phyloP scores from a whole-genome alignment of 2,888 invertebrate species.

The Ariolimax columbianus region DNA sequence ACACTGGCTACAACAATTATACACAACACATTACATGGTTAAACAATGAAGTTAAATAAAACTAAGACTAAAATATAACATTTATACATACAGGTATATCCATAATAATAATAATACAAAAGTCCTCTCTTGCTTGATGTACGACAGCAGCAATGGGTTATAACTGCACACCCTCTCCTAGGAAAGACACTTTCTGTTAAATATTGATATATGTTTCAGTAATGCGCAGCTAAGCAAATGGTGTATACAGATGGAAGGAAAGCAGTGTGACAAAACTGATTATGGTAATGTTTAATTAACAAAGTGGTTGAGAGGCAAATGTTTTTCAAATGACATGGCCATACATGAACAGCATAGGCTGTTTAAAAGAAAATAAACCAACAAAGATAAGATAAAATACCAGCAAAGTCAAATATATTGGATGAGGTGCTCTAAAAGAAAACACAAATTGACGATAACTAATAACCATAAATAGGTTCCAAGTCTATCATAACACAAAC shows the following conservation, averaged over 20 bases:
- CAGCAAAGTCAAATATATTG: not conserved
- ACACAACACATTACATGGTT: constrained; percentile 38
- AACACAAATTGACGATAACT: not conserved
- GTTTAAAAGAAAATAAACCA: not conserved
- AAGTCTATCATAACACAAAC: not conserved
- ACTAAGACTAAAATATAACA: constrained; percentile 43
- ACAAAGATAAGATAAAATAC: not conserved
- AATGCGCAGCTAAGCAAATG: constrained; percentile 47
- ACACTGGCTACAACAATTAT: constrained; percentile 32
- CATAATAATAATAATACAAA: constrained; percentile 39
- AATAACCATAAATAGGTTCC: not conserved
- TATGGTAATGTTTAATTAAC: not conserved
- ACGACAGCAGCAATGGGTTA: constrained; percentile 47
- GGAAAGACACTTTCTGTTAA: constrained; percentile 49
- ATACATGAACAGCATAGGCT: no score
- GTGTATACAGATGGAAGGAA: constrained; percentile 45
- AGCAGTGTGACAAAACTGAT: constrained; percentile 51
- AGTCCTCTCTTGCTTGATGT: constrained; percentile 47
- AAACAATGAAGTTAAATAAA: constrained; percentile 43
- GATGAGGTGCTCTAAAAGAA: not conserved
- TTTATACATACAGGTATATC: constrained; percentile 50
- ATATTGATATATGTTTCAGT: constrained; percentile 51
- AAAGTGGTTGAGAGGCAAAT: not conserved
- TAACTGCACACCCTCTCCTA: constrained; percentile 41
- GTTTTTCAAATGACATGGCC: not conserved